phyloP scores from a whole-genome alignment of 1,140 invertebrate species.

The Conopomorpha cramerella region DNA sequence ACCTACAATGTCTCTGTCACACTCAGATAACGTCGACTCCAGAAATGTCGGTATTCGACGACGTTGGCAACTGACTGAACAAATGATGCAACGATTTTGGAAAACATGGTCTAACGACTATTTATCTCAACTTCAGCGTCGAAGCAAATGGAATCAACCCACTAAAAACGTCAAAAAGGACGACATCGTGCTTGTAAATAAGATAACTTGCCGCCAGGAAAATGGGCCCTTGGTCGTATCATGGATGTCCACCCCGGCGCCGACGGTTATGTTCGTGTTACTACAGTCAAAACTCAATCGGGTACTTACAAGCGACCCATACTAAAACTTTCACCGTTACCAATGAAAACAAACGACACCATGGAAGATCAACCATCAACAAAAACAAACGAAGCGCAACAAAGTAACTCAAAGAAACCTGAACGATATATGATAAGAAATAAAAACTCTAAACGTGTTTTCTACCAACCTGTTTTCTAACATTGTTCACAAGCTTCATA shows the following conservation, averaged over 20 bases:
- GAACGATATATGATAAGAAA: not conserved
- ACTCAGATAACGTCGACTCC: constrained; percentile 1
- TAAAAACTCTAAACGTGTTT: not conserved
- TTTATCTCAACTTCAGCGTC: constrained; percentile 1
- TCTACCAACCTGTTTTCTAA: constrained; percentile 1
- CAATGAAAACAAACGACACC: not conserved
- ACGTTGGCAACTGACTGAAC: constrained; percentile 8
- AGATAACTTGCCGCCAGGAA: too few species aligned
- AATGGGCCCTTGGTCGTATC: too few species aligned
- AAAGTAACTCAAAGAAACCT: not conserved
- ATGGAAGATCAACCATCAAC: not conserved
- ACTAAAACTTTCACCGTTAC: constrained; percentile 7
- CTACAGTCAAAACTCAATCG: constrained; percentile 20
- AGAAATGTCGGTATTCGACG: constrained; percentile 1
- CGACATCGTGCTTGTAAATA: constrained; percentile 2
- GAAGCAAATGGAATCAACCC: constrained; percentile 7
- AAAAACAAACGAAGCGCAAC: not conserved
- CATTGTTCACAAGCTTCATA: constrained; percentile 1
- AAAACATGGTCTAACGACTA: constrained; percentile 9
- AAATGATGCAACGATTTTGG: constrained; percentile 7
- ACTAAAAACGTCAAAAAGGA: constrained; percentile 5
- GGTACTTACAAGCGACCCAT: constrained; percentile 9
- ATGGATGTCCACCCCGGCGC: constrained; percentile 19
- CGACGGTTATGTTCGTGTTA: constrained; percentile 24
- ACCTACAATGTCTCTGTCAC: constrained; percentile 1